Evolutionary conservation across 2,888 invertebrate genomes (phyloP).

Genomic region (Uloborus plumipes): DNA sequence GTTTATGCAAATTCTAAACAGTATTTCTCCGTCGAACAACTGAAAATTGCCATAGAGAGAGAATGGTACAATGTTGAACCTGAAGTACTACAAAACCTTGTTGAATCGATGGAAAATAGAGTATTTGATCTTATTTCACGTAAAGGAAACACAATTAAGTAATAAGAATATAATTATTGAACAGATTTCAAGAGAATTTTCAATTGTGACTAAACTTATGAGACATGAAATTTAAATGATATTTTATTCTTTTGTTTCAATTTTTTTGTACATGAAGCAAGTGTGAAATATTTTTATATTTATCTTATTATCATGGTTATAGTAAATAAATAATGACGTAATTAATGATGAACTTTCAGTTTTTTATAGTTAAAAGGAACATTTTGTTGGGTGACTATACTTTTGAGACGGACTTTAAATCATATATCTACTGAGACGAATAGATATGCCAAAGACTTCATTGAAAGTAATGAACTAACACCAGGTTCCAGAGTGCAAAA

Average conservation of each 20-base stretch:
- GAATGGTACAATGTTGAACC: too few species aligned
- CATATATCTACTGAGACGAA: not conserved
- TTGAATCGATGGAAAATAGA: too few species aligned
- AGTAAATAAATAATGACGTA: not conserved
- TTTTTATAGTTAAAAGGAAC: not conserved
- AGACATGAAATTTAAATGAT: not conserved
- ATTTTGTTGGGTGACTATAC: not conserved
- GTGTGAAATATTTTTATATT: not conserved
- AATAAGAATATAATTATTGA: too few species aligned
- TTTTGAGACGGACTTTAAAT: not conserved
- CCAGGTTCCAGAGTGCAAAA: not conserved
- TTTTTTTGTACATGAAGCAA: not conserved
- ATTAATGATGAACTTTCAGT: too few species aligned
- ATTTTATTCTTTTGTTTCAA: not conserved
- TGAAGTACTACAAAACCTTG: too few species aligned
- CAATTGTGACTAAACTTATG: too few species aligned
- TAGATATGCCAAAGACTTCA: not conserved
- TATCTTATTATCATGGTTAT: not conserved
- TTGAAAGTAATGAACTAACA: not conserved
- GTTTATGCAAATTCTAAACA: too few species aligned
- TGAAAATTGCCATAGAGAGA: too few species aligned
- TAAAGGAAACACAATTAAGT: too few species aligned
- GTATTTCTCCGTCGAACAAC: too few species aligned
- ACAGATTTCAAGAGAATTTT: too few species aligned
- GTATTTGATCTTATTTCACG: too few species aligned